A percentile compares a stretch with the other conserved stretches of the same genome.
phyloP scores from a whole-genome alignment of 2,113 vertebrate genomes.

The Deroptyus accipitrinus region DNA sequence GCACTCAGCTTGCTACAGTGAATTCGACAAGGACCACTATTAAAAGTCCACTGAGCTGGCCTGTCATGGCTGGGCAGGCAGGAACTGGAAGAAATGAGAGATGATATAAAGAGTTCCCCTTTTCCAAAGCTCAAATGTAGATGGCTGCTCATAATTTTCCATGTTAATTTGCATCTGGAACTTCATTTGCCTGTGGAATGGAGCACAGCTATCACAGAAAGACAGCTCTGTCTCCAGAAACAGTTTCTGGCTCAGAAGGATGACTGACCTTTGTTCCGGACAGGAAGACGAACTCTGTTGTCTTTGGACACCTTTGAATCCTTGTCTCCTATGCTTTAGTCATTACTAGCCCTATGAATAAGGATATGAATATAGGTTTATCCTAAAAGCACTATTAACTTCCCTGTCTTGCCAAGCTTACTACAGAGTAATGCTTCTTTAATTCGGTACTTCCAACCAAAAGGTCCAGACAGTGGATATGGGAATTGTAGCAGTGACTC shows the following conservation, averaged over 20 bases:
- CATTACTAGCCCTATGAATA: not conserved
- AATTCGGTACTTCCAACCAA: not conserved
- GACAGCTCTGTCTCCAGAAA: not conserved
- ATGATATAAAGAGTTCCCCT: not conserved
- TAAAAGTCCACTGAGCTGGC: not conserved
- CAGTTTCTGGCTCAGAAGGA: not conserved
- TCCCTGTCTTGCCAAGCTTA: not conserved
- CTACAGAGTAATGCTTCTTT: not conserved
- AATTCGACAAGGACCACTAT: not conserved
- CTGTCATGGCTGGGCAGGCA: not conserved
- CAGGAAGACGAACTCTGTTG: not conserved
- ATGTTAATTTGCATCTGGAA: not conserved
- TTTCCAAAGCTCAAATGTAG: not conserved
- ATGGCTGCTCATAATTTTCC: not conserved
- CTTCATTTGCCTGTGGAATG: not conserved
- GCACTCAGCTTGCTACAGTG: not conserved
- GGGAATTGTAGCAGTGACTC: not conserved
- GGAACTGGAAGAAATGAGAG: not conserved
- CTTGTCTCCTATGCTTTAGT: not conserved
- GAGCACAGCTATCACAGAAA: not conserved
- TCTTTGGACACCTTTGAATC: not conserved
- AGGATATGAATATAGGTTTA: not conserved
- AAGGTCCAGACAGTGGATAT: not conserved
- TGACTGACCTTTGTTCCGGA: not conserved
- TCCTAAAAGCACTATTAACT: not conserved